Evolutionary conservation across 2,113 vertebrate species (phyloP).

Genomic region (Hepsetus odoe): DNA sequence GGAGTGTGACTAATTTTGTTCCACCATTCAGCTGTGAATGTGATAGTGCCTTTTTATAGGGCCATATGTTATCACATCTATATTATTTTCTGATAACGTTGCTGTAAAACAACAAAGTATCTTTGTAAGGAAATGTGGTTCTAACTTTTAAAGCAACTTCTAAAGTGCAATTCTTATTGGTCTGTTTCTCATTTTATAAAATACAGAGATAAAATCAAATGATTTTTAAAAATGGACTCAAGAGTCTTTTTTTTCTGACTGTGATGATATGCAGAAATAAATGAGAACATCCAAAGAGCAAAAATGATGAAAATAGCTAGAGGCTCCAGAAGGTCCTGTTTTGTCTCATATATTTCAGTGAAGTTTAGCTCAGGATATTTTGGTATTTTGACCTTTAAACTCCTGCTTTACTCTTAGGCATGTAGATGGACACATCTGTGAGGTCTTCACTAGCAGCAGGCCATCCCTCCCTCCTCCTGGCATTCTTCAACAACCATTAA

Average conservation of each 20-base stretch:
- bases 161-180: no score
- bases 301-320: background rate
- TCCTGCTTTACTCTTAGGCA: constrained; percentile 46
- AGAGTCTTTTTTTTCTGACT: background rate
- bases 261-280: background rate
- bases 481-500: constrained; percentile 84
- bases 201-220: background rate
- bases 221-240: no score
- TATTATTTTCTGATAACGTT: background rate
- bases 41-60: constrained; percentile 44
- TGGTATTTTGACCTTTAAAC: constrained; percentile 33
- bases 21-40: constrained; percentile 49
- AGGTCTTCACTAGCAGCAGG: constrained; percentile 74
- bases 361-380: background rate
- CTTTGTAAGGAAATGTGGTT: background rate
- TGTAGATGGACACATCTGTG: constrained; percentile 72
- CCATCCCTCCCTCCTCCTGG: constrained; percentile 68
- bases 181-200: background rate
- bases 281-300: background rate
- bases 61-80: constrained; percentile 42
- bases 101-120: background rate
- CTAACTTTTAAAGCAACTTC: no score
- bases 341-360: background rate
- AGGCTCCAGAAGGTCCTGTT: background rate
- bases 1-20: constrained; percentile 55